Evolutionary conservation across 2,888 invertebrate species (phyloP).

Genomic region (Ommatoiulus sabulosus): DNA sequence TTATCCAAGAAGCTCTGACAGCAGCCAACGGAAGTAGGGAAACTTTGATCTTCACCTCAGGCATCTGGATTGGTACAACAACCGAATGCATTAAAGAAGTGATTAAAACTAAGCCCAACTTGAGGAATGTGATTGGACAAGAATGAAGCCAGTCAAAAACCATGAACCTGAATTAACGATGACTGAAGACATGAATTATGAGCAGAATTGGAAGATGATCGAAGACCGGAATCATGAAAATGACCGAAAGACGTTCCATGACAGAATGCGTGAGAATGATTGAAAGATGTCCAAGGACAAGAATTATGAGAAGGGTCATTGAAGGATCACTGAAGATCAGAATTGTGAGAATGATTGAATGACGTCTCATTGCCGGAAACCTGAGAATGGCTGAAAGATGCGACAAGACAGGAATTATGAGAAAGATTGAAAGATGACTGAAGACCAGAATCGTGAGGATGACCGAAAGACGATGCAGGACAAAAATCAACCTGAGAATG

Average conservation of each 20-base stretch:
- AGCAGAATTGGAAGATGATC: not conserved
- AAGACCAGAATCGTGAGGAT: not conserved
- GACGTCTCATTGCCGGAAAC: too few relatives aligned
- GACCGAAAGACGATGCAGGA: not conserved
- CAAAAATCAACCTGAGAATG: not conserved
- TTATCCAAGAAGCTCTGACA: conserved; percentile 26
- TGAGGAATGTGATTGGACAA: not conserved
- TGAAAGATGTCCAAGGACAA: not conserved
- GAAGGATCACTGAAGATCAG: not conserved
- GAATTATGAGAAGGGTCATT: not conserved
- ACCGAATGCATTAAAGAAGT: not conserved
- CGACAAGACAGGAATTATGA: not conserved
- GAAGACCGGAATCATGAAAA: not conserved
- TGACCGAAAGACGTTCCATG: not conserved
- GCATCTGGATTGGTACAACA: not conserved
- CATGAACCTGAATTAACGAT: not conserved
- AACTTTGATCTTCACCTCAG: conserved; percentile 7
- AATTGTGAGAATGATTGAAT: not conserved
- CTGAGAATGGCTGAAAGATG: not conserved
- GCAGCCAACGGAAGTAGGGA: not conserved
- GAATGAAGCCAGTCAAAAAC: not conserved
- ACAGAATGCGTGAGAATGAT: not conserved
- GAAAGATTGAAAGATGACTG: not conserved
- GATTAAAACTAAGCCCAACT: conserved; percentile 7
- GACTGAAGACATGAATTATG: not conserved